Conservation (phyloP, 2,888 invertebrate species). For the Melanostoma mellinum region DNA sequence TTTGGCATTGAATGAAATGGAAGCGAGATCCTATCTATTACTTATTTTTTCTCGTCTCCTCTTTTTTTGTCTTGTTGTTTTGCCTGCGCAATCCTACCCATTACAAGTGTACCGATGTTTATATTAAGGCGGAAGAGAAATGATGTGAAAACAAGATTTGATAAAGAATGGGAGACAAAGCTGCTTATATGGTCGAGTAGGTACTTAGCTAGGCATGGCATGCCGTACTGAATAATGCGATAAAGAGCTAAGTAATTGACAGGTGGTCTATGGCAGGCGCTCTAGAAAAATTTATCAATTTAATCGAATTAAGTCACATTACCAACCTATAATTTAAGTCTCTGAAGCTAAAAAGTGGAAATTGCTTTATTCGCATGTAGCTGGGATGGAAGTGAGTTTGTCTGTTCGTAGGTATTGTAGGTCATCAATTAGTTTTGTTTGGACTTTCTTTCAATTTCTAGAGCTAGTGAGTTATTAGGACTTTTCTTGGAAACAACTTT, state of each 20-base stretch:
- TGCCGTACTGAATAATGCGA: constrained; percentile 9
- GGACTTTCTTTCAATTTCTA: too few relatives aligned
- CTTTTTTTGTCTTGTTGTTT: neutral
- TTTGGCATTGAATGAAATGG: neutral
- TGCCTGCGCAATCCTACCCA: neutral
- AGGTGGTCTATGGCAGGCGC: neutral
- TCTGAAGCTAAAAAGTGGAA: too few relatives aligned
- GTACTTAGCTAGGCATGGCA: constrained; percentile 18
- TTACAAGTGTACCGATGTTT: constrained; percentile 33
- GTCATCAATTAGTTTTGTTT: too few relatives aligned
- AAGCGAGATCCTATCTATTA: neutral
- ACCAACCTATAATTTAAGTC: neutral
- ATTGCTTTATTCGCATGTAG: too few relatives aligned
- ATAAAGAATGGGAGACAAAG: constrained; percentile 23
- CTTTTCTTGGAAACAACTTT: too few relatives aligned
- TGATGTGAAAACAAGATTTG: constrained; percentile 39
- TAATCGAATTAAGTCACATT: neutral
- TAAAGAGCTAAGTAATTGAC: constrained; percentile 3
- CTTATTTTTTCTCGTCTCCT: neutral
- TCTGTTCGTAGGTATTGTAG: too few relatives aligned
- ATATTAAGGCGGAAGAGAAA: constrained; percentile 31
- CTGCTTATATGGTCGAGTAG: constrained; percentile 36
- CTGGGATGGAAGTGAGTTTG: too few relatives aligned
- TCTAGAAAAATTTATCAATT: neutral
- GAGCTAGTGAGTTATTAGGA: too few relatives aligned